Evolutionary conservation across 2,113 vertebrate genomes (phyloP).

Genomic region (Barbus barbus): DNA sequence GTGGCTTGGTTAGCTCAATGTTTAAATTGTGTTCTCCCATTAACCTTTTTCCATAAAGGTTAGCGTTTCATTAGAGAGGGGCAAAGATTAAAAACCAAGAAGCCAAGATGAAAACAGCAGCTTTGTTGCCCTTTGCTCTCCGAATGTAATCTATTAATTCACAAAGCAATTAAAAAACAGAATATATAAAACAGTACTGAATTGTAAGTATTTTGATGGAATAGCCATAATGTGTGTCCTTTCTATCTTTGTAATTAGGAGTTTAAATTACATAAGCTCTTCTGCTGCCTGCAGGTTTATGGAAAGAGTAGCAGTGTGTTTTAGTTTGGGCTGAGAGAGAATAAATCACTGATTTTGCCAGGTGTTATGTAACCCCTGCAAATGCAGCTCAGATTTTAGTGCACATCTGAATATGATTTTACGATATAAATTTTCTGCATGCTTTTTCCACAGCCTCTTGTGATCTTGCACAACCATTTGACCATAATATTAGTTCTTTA

Average conservation of each 20-base stretch:
- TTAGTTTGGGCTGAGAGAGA: neutral
- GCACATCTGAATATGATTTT: conserved; percentile 48
- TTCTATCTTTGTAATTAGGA: conserved; percentile 1
- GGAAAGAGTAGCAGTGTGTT: conserved; percentile 9
- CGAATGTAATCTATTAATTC: neutral
- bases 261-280: neutral
- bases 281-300: conserved; percentile 2
- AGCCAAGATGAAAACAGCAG: conserved; percentile 1
- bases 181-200: neutral
- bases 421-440: conserved; percentile 4
- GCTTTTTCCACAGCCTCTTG: conserved; percentile 24
- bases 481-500: conserved; percentile 26
- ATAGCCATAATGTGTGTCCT: neutral
- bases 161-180: neutral
- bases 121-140: neutral
- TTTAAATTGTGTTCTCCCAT: conserved; percentile 1
- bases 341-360: conserved; percentile 54
- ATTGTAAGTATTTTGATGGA: neutral
- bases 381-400: conserved; percentile 59
- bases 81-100: neutral
- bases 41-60: conserved; percentile 2
- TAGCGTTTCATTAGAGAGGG: neutral
- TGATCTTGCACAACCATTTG: conserved; percentile 11
- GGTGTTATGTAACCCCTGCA: conserved; percentile 63
- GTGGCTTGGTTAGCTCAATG: neutral